A percentile compares a stretch with the other conserved stretches of the same genome.
Evolutionary conservation across 2,888 invertebrate genomes (phyloP).

Genomic region (Electrophaes corylata): DNA sequence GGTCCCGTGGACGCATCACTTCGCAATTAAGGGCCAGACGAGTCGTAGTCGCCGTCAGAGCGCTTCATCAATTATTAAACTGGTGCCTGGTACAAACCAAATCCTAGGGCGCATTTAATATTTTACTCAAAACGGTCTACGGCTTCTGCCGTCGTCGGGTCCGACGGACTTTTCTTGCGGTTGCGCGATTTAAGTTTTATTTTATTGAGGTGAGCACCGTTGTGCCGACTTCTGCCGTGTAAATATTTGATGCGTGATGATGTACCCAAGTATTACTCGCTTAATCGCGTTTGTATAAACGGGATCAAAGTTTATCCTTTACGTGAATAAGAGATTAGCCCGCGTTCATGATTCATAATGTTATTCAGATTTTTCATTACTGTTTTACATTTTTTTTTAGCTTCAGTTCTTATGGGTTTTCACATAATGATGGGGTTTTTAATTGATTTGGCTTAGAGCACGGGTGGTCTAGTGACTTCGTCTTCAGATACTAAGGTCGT

Average conservation of each 20-base stretch:
- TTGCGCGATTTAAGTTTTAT: conserved; percentile 72
- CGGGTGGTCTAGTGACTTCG: no score
- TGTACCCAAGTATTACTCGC: conserved; percentile 44
- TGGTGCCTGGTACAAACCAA: conserved; percentile 63
- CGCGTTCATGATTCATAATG: conserved; percentile 10
- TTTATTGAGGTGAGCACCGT: conserved; percentile 58
- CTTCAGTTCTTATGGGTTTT: no score
- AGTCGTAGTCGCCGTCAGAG: conserved; percentile 61
- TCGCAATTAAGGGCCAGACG: conserved; percentile 74
- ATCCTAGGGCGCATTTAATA: conserved; percentile 77
- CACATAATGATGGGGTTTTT: no score
- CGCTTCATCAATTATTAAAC: conserved; percentile 77
- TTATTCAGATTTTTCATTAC: neutral
- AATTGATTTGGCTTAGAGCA: no score
- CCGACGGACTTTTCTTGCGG: conserved; percentile 67
- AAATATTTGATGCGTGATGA: conserved; percentile 67
- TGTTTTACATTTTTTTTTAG: neutral
- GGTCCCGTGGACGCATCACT: conserved; percentile 60
- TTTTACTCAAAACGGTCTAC: conserved; percentile 78
- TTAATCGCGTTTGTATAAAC: conserved; percentile 43
- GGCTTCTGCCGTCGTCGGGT: conserved; percentile 53
- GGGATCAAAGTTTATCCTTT: conserved; percentile 25
- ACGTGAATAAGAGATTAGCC: conserved; percentile 31
- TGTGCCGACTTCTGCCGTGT: conserved; percentile 51
- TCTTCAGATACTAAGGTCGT: no score